phyloP scores from a whole-genome alignment of 2,113 vertebrate species.

The Sinocyclocheilus anophthalmus region DNA sequence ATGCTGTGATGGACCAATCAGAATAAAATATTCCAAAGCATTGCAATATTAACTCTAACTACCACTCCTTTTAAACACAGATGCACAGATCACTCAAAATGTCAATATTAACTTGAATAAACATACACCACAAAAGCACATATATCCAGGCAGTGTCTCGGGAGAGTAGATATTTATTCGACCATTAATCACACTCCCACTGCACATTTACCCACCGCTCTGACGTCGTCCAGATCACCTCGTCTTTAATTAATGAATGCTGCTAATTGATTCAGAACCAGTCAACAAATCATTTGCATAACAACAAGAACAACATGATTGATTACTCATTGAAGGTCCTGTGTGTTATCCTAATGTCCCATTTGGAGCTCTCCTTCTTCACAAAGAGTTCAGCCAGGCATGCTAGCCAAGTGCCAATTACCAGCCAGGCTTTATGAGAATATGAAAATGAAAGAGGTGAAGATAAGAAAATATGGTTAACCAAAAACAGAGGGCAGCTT shows the following conservation, averaged over 20 bases:
- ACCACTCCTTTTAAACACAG: not conserved
- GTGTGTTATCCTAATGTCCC: constrained; percentile 43
- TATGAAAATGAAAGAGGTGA: constrained; percentile 28
- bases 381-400: constrained; percentile 39
- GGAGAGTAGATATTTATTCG: constrained; percentile 45
- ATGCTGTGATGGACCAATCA: not conserved
- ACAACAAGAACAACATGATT: constrained; percentile 58
- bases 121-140: not conserved
- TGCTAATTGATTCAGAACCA: constrained; percentile 62
- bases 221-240: constrained; percentile 36
- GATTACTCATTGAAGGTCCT: constrained; percentile 57
- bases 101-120: not conserved
- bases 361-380: constrained; percentile 32
- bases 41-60: not conserved
- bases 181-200: constrained; percentile 57
- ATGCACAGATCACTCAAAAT: constrained; percentile 2
- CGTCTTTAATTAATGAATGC: constrained; percentile 55
- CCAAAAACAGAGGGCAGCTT: not conserved
- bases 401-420: constrained; percentile 38
- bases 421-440: not conserved
- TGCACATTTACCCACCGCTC: constrained; percentile 34
- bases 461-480: constrained; percentile 22
- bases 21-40: not conserved
- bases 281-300: constrained; percentile 60
- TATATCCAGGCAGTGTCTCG: constrained; percentile 32